Evolutionary conservation across 2,888 invertebrate genomes (phyloP), one percentile per base, ranked within the genome.

Genomic region (Amaurobius ferox): DNA sequence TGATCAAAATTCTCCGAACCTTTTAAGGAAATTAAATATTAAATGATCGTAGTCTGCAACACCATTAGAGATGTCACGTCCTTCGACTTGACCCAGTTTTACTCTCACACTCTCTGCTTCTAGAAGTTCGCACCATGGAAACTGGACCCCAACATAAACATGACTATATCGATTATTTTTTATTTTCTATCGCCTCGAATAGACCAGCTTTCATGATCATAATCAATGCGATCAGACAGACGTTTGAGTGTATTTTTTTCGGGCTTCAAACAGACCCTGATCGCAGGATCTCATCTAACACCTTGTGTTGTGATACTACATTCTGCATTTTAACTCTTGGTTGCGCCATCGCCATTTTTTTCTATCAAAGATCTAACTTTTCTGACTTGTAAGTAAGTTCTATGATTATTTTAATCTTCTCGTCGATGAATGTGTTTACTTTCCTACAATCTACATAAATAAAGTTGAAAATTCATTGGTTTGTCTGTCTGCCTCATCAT

Each of bases 91-190:
- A n/a, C n/a, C n/a, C n/a, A n/a, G n/a, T n/a, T n/a, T n/a, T 35
- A 35, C 5, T 35, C 23, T 55, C 19, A 2, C 7, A 55, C 3
- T 55, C 23, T 55, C 23, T 1, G 23, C 55, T 55, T 19, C 16
- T 55, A 11, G 23, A 55, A 23, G 23, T 11, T 23, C 11, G 3
- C 16, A 23, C 55, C 55, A 55, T 55, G 55, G 55, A 55, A 55
- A 55, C 55, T 55, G 23, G 55, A 55, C 55, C 55, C 55, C 55
- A 55, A 23, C 55, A 23, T 55, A 55, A 55, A 55, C 55, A 55
- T 55, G 19, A 23, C 19, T 1, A 23, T 55, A 55, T 55, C 55
- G 55, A 55, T 55, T 55, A 6, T 55, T 55, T 55, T 55, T 55
- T 16, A 23, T 55, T 55, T 19, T 16, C 11, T 23, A 55, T 55